Evolutionary conservation across 2,113 vertebrate genomes (phyloP).

Genomic region (Ammodytes marinus): DNA sequence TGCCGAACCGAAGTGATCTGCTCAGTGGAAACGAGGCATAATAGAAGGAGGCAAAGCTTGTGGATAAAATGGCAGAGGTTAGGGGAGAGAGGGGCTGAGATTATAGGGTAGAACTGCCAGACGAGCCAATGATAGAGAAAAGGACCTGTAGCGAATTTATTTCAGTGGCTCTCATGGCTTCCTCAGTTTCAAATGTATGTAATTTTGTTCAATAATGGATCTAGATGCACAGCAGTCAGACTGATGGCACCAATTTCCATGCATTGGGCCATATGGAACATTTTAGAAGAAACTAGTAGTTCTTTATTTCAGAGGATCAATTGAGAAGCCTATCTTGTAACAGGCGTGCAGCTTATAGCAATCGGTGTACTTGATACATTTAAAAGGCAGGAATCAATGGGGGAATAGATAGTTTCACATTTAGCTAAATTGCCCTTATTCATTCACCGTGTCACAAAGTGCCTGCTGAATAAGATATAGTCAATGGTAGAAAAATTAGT

Average conservation of each 20-base stretch:
- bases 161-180: not conserved
- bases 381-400: slow-evolving; percentile 19
- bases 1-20: too few relatives aligned
- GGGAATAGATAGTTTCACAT: not conserved
- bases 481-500: not conserved
- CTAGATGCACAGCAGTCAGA: slow-evolving; percentile 24
- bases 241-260: slow-evolving; percentile 40
- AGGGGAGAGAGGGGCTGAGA: not conserved
- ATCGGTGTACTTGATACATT: slow-evolving; percentile 31
- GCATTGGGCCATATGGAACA: slow-evolving; percentile 19
- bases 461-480: not conserved
- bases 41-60: too few relatives aligned
- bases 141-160: not conserved
- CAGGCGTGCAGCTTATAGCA: slow-evolving; percentile 29
- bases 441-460: not conserved
- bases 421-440: not conserved
- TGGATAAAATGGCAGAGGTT: not conserved
- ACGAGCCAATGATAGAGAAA: not conserved
- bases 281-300: slow-evolving; percentile 6
- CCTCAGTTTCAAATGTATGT: slow-evolving; percentile 14
- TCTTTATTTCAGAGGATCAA: slow-evolving; percentile 11
- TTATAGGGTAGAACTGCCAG: not conserved
- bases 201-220: slow-evolving; percentile 36
- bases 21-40: too few relatives aligned
- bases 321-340: slow-evolving; percentile 23